Evolutionary conservation across 2,888 invertebrate species (phyloP).

Genomic region (Rotaria sp.): DNA sequence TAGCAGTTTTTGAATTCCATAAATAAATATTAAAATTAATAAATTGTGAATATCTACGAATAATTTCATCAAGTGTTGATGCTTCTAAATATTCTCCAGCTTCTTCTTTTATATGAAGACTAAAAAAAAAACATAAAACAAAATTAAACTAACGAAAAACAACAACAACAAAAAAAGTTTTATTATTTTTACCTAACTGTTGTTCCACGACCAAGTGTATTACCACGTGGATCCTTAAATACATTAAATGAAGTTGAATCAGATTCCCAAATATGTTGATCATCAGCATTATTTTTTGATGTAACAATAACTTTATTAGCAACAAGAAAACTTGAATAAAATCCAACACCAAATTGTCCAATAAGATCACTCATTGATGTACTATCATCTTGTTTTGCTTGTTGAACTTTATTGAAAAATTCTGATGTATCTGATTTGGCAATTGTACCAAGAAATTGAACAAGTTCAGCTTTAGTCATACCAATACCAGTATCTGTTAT

Average conservation of each 20-base stretch:
- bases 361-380: slow-evolving; percentile 83
- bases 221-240: slow-evolving; percentile 63
- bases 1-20: slow-evolving; percentile 54
- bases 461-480: slow-evolving; percentile 85
- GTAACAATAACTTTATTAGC: slow-evolving; percentile 85
- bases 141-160: no score
- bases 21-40: slow-evolving; percentile 91
- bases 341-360: slow-evolving; percentile 99
- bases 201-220: slow-evolving; percentile 67
- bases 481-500: slow-evolving; percentile 94
- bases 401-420: slow-evolving; percentile 66
- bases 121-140: slow-evolving; percentile 56
- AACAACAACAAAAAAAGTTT: not conserved
- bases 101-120: slow-evolving; percentile 88
- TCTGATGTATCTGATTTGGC: slow-evolving; percentile 95
- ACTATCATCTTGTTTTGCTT: slow-evolving; percentile 31
- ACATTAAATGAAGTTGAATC: slow-evolving; percentile 97
- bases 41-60: slow-evolving; percentile 97
- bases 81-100: slow-evolving; percentile 89
- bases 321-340: slow-evolving; percentile 94
- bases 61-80: slow-evolving; percentile 84
- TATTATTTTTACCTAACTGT: slow-evolving; percentile 63
- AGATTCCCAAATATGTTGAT: slow-evolving; percentile 95
- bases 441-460: slow-evolving; percentile 93
- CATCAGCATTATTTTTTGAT: slow-evolving; percentile 94